These are phyloP conservation scores for Falco peregrinus DNA, from an alignment of 2,797 vertebrate genomes.

Conservation along the genomic window DNA sequence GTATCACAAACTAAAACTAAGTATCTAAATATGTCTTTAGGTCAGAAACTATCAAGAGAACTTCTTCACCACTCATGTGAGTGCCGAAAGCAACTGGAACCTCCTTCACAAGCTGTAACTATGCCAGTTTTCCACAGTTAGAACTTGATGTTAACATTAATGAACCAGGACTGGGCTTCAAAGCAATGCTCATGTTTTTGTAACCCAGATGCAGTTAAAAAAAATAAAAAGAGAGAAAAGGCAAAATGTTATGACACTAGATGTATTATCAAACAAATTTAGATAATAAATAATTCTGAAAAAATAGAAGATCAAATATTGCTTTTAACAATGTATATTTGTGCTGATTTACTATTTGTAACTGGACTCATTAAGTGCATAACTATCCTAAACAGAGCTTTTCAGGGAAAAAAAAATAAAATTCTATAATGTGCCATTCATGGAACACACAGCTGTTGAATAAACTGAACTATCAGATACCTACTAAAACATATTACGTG, in stretches of 20 bases:
- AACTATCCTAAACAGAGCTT: background rate
- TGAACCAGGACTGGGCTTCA: conserved; percentile 41
- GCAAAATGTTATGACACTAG: conserved; percentile 51
- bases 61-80: background rate
- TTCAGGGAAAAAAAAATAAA: background rate
- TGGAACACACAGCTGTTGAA: background rate
- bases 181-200: conserved; percentile 57
- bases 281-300: background rate
- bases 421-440: background rate
- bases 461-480: background rate
- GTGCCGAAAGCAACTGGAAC: background rate
- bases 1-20: background rate
- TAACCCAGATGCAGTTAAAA: conserved; percentile 43
- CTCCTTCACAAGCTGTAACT: conserved; percentile 32
- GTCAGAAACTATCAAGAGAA: background rate
- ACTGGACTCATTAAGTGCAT: background rate
- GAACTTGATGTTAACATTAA: conserved; percentile 28
- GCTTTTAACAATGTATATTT: background rate
- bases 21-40: conserved; percentile 32
- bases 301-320: background rate
- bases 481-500: background rate
- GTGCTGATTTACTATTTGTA: background rate
- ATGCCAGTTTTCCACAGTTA: conserved; percentile 63
- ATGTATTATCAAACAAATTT: background rate
- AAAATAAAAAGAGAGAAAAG: background rate